Conservation (phyloP, 2,888 invertebrate species). For the Diloba caeruleocephala region DNA sequence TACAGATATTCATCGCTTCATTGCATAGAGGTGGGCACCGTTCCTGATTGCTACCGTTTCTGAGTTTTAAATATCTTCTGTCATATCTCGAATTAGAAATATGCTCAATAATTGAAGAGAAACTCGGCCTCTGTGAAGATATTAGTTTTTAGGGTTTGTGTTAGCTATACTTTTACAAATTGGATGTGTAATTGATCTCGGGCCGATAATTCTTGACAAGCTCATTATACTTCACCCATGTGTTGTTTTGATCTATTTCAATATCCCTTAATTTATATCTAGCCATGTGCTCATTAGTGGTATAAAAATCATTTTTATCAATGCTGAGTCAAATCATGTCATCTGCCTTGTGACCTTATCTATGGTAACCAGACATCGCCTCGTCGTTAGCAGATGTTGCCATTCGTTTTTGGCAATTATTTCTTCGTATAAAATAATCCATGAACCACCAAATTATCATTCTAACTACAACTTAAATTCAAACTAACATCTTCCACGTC, state of each 20-base stretch:
- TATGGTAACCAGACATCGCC: no score
- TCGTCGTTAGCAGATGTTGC: no score
- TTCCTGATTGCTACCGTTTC: conserved; percentile 35
- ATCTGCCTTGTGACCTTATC: no score
- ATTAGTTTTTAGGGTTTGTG: not conserved
- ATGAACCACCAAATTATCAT: conserved; percentile 1
- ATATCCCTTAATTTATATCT: no score
- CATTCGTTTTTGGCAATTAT: no score
- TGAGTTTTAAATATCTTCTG: conserved; percentile 4
- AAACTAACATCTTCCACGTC: conserved; percentile 48
- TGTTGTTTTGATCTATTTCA: no score
- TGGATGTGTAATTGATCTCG: not conserved
- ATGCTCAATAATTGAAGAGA: not conserved
- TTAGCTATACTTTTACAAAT: not conserved
- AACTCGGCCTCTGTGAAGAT: not conserved
- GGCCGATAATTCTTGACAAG: no score
- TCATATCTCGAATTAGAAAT: not conserved
- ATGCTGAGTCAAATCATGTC: no score
- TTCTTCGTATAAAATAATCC: not conserved
- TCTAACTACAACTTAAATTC: conserved; percentile 35
- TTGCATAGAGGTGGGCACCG: conserved; percentile 10
- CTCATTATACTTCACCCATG: no score
- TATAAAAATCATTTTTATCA: no score
- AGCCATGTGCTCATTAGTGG: no score
- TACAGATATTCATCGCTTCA: conserved; percentile 37